Conservation (phyloP, 30 jellyfish, hydroid and myxozoan species). For the Morbakka virulenta region DNA sequence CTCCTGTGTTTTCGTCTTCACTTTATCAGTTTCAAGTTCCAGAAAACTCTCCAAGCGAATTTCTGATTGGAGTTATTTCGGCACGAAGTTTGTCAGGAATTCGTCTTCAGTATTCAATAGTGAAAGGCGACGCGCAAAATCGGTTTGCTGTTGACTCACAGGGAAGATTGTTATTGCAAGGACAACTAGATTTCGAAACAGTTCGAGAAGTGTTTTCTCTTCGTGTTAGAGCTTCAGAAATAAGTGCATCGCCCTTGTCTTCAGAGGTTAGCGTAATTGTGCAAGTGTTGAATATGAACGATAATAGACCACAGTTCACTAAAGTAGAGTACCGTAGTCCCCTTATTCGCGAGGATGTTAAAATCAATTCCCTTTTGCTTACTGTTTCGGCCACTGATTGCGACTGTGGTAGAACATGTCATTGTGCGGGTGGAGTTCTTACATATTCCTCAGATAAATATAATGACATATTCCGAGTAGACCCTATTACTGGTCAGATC, state of each 20-base stretch:
- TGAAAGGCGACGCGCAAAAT: constrained; percentile 72
- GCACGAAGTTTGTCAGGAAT: constrained; percentile 97
- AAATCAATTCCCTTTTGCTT: constrained; percentile 42
- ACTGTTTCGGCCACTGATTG: constrained; percentile 82
- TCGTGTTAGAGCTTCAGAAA: constrained; percentile 77
- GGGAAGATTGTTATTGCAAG: constrained; percentile 72
- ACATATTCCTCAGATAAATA: constrained; percentile 61
- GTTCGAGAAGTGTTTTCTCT: constrained; percentile 58
- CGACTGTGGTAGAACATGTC: constrained; percentile 76
- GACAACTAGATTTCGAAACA: constrained; percentile 76
- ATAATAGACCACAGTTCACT: constrained; percentile 74
- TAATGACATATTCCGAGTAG: constrained; percentile 70
- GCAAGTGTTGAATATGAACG: constrained; percentile 73
- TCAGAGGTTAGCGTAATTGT: constrained; percentile 62
- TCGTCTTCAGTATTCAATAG: constrained; percentile 57
- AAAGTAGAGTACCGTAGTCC: constrained; percentile 62
- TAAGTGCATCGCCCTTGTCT: constrained; percentile 57
- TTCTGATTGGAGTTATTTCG: constrained; percentile 54
- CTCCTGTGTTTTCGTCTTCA: constrained; percentile 62
- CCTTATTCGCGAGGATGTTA: constrained; percentile 61
- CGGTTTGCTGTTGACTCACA: constrained; percentile 69
- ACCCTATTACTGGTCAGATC: constrained; percentile 86
- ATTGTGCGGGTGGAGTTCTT: constrained; percentile 86
- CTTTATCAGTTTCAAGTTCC: constrained; percentile 79
- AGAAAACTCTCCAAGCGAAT: constrained; percentile 74